Conservation (phyloP, 2,797 vertebrate genomes). For the Alosa sapidissima region DNA sequence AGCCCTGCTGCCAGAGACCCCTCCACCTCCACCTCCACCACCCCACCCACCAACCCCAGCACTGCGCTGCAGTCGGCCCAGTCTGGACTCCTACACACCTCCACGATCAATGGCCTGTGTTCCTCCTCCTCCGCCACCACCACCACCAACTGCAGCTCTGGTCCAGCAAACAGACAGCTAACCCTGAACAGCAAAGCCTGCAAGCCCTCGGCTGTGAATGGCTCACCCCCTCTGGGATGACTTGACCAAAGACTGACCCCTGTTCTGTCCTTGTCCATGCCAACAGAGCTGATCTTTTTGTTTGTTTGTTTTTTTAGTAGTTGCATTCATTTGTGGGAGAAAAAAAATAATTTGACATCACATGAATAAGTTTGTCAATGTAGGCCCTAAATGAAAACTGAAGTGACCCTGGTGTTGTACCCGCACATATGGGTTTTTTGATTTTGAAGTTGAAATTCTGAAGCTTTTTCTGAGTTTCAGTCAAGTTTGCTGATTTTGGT, state of each 20-base stretch:
- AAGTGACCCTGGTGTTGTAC: background rate
- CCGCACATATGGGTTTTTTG: background rate
- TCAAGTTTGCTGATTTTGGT: background rate
- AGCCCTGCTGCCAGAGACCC: slow-evolving; percentile 79
- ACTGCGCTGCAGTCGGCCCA: slow-evolving; percentile 55
- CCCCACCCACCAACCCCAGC: slow-evolving; percentile 65
- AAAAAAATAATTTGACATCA: slow-evolving; percentile 48
- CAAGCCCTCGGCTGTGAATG: slow-evolving; percentile 76
- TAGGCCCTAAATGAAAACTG: slow-evolving; percentile 38
- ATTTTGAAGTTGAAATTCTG: background rate
- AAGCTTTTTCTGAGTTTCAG: background rate
- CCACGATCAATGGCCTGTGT: slow-evolving; percentile 82
- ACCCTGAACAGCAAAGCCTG: slow-evolving; percentile 73
- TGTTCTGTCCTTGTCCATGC: slow-evolving; percentile 41
- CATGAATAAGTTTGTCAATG: slow-evolving; percentile 50
- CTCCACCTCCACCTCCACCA: slow-evolving; percentile 74
- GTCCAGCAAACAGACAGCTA: slow-evolving; percentile 72
- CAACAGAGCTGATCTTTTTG: slow-evolving; percentile 58
- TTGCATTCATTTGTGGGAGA: slow-evolving; percentile 69
- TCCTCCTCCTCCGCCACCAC: slow-evolving; percentile 66
- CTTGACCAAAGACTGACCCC: slow-evolving; percentile 62
- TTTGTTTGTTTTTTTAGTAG: slow-evolving; percentile 55
- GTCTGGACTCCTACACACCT: slow-evolving; percentile 62
- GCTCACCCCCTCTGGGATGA: slow-evolving; percentile 72
- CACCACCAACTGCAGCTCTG: slow-evolving; percentile 59